A percentile compares a stretch with the other conserved stretches of the same genome.
These are phyloP conservation scores for Apamea sordens DNA, from an alignment of 2,888 invertebrate species.

Conservation along the genomic window DNA sequence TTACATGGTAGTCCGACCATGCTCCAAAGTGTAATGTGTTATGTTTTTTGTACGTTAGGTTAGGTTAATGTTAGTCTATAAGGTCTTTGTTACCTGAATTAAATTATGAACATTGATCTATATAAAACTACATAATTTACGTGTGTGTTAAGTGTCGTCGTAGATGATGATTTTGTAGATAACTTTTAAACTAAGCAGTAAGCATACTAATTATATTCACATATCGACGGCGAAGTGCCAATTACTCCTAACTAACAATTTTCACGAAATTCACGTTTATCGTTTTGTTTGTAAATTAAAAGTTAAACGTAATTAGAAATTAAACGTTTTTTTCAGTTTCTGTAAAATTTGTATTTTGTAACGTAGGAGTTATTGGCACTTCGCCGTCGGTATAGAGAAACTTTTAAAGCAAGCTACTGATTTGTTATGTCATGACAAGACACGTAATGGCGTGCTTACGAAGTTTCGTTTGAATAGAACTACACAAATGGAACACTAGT, in stretches of 20 bases:
- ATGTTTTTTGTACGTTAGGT: not conserved
- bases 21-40: not conserved
- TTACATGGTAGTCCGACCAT: not conserved
- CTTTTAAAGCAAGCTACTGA: not conserved
- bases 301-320: no score
- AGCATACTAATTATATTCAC: not conserved
- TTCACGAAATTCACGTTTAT: no score
- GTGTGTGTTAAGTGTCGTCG: not conserved
- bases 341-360: no score
- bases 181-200: not conserved
- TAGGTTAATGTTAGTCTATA: not conserved
- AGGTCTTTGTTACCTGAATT: not conserved
- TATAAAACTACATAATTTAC: not conserved
- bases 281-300: no score
- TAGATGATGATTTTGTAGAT: not conserved
- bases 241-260: no score
- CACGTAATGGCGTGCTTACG: slow-evolving; percentile 19
- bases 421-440: not conserved
- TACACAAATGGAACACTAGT: slow-evolving; percentile 12
- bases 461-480: slow-evolving; percentile 26
- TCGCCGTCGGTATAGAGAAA: no score
- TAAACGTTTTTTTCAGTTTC: no score
- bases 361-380: no score
- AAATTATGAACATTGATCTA: not conserved
- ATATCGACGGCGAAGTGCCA: no score